Evolutionary conservation across 2,888 invertebrate genomes (phyloP), one percentile per base, ranked within the genome.

Genomic region (Operophtera brumata): DNA sequence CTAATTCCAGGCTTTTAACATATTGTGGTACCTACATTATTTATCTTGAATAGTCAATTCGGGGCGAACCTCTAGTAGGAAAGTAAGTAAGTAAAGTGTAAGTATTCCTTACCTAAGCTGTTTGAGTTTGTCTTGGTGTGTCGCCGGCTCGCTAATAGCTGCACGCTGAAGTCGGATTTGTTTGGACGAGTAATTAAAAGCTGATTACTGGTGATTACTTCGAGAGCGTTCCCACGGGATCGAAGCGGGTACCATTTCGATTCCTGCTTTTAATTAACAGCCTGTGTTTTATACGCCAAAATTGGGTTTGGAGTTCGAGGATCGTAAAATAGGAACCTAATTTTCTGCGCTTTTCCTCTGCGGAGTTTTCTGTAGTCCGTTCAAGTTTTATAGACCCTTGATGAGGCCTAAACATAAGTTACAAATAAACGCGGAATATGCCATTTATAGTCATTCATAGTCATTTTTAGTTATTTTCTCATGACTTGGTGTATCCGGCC

Each of bases 151-250:
- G 25, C 32, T 45, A 47, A 36, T 36, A 30, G 30, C 30, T 12
- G n/a, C 42, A 37, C 36, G 36, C 11, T 8, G 20, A 20, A 20
- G 36, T 43, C 53, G 64, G 66, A 73, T 75, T 74, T 67, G 61
- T 72, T 71, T 65, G 65, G 56, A 20, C 20, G 20, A 54, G 60
- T 70, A 74, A 74, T 77, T 78, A 74, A 73, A 75, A 67, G 57
- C 59, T 48, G 57, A 57, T 57, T 57, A 57, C 57, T 36, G 51
- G 13, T 62, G 62, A 71, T 76, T 73, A 71, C 57, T 52, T 48
- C 58, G 48, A 20, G 57, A 49, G 49, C 49, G 64, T 62, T 65
- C 66, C 59, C 69, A 67, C 59, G 67, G 63, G 56, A 57, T 57
- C 42, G 55, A 60, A 61, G 61, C 55, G 53, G 55, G 45, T 54